Base-by-base conservation (phyloP, 2,888 invertebrate genomes). In the Physocephala rufipes region DNA sequence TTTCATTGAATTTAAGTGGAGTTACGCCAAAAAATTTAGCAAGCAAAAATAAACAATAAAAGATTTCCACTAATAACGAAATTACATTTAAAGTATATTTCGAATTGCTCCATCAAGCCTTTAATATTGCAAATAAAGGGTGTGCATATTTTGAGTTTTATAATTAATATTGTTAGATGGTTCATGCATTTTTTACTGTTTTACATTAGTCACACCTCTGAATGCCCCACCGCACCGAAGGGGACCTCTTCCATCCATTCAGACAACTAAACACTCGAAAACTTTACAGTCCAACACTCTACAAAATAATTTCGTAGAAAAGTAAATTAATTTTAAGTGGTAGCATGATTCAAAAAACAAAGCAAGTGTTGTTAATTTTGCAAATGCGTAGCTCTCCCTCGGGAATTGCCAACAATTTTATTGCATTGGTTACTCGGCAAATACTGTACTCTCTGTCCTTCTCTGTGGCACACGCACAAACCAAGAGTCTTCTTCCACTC, bases 121-220 rank as follows among this genome's bases (percentile, higher is more conserved):
- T 7, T 36, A 9, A 36, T 36, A 36, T 7, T 9, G 9, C 9
- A 36, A 36, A 36, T 36, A 36, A 5, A 28, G 26, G 15, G 15
- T 12, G 58, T 26, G 24, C 12, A 26, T 58, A 28, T 28, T 58
- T 12, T 26, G 15, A 16, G 26, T 58, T 36, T 58, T 47, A 24
- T 24, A 63, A 63, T 63, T 63, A 63, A 63, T 63, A 63, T 63
- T 63, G 4, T 4, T 63, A 63, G 47, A 47, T 47, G 15, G 45
- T 47, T 43, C 21, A 26, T 24, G 26, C 16, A 9, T 45, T 19
- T 43, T 43, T 21, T n/a, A n/a, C 2, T 13, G 21, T 43, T 36
- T 62, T 47, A 24, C 24, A 24, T 55, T 55, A 15, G 55, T 26
- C 21, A 55, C 24, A 15, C 16, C 21, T 19, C 58, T 15, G 21